Percentiles rank a stretch among this genome's conserved stretches.
Evolutionary conservation across 1,140 invertebrate species (phyloP).

Genomic region (Maconellicoccus hirsutus): DNA sequence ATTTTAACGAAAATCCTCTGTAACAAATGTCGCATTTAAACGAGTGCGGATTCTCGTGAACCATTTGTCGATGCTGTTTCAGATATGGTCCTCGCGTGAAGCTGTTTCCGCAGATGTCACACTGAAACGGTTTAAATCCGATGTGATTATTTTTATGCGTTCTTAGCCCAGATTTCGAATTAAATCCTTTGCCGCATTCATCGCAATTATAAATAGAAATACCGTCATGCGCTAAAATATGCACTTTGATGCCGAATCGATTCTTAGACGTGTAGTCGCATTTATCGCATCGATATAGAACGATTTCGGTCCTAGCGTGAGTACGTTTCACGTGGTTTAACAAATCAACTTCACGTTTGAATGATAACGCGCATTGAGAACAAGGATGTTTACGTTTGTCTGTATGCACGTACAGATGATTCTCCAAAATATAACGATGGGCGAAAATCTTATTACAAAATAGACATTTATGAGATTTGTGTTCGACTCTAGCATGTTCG

Average conservation of each 20-base stretch:
- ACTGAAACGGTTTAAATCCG: slow-evolving; percentile 66
- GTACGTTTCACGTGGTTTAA: slow-evolving; percentile 13
- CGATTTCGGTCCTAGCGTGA: background rate
- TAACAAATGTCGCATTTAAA: slow-evolving; percentile 55
- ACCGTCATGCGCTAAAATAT: slow-evolving; percentile 8
- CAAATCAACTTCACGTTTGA: slow-evolving; percentile 10
- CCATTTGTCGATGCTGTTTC: slow-evolving; percentile 15
- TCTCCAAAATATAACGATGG: background rate
- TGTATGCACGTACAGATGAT: slow-evolving; percentile 14
- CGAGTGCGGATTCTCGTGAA: slow-evolving; percentile 14
- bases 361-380: background rate
- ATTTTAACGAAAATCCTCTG: slow-evolving; percentile 65
- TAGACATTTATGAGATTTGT: slow-evolving; percentile 11
- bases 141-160: slow-evolving; percentile 17
- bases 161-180: background rate
- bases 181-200: slow-evolving; percentile 13
- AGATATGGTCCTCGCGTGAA: slow-evolving; percentile 63
- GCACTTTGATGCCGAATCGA: slow-evolving; percentile 12
- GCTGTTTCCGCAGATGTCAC: slow-evolving; percentile 58
- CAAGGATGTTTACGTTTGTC: slow-evolving; percentile 13
- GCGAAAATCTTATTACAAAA: slow-evolving; percentile 14
- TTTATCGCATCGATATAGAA: slow-evolving; percentile 12
- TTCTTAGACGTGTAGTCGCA: slow-evolving; percentile 12
- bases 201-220: slow-evolving; percentile 14
- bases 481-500: background rate